phyloP scores from a whole-genome alignment of 2,113 vertebrate genomes.

The Spea bombifrons region DNA sequence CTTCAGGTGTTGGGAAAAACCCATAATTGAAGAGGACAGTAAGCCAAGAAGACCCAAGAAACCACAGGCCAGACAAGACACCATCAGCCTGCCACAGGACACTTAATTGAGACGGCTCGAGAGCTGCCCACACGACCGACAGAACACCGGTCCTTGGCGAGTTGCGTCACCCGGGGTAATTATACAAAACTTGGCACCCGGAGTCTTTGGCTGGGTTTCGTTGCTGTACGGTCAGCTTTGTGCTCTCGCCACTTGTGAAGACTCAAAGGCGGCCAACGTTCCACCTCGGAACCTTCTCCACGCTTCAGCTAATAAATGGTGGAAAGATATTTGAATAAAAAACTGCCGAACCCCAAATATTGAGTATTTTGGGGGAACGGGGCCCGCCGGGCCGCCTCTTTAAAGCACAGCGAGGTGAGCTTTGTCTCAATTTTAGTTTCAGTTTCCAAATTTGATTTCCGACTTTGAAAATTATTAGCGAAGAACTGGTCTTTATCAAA shows the following conservation, averaged over 20 bases:
- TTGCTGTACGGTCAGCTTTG: background rate
- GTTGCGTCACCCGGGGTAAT: background rate
- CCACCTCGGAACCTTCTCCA: background rate
- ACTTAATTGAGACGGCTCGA: background rate
- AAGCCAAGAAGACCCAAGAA: background rate
- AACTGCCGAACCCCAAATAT: too few relatives aligned
- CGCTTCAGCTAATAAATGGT: background rate
- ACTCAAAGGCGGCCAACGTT: background rate
- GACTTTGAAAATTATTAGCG: too few relatives aligned
- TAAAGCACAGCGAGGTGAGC: too few relatives aligned
- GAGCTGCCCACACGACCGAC: background rate
- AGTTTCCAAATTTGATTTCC: too few relatives aligned
- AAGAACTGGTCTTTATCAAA: too few relatives aligned
- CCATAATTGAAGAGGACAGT: background rate
- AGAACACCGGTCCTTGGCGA: background rate
- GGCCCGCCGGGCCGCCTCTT: too few relatives aligned
- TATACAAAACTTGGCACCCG: too few relatives aligned
- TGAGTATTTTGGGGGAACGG: too few relatives aligned
- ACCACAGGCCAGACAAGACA: constrained; percentile 1
- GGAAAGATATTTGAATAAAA: too few relatives aligned
- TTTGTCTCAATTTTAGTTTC: too few relatives aligned
- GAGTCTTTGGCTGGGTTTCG: background rate
- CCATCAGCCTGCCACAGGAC: background rate
- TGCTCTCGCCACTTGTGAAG: background rate
- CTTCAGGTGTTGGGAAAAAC: background rate